Base-by-base conservation (phyloP, 2,113 vertebrate genomes). In the Cebidichthys violaceus region DNA sequence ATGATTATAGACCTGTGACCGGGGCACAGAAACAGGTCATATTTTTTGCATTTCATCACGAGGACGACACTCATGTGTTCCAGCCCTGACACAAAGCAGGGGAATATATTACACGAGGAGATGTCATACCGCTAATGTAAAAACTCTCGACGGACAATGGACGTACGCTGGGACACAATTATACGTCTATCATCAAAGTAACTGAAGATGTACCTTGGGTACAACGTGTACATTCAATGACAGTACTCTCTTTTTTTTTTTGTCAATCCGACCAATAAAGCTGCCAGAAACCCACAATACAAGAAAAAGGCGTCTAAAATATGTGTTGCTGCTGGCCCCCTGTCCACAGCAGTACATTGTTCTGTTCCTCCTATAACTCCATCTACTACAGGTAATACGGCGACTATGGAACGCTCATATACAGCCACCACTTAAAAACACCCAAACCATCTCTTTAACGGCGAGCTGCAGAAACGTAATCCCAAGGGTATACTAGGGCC, bases 1-100 rank as follows among this genome's bases (percentile, higher is more conserved):
- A 81, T 83, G 86, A 85, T 91, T 85, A 92, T 81, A 86, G 75
- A 83, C 52, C 80, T 82, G 59, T 69, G 83, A 87, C 72, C 54
- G 35, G 2, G 71, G 20, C 47, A 72, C 75, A 84, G 69, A 50
- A 67, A 74, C 62, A 41, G 62, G 33, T 15, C 65, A 77, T n/a
- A 76, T 20, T 69, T 69, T 82, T 82, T 72, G 75, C 68, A 80
- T 87, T 72, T 62, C 62, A 62, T 85, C 82, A 87, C 29, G 31
- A 62, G 70, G 29, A 61, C 55, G 62, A 78, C 79, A 86, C 69
- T 73, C 45, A 11, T 60, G 41, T 24, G 29, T 50, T 70, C n/a
- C n/a, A 52, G 50, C 43, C 67, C 22, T 43, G 31, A 78, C 3
- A 66, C 71, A 79, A 66, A 77, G 68, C 18, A 59, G 61, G 17